Base-by-base conservation (phyloP, 1,140 invertebrate species). In the Brachionus plicatilis region DNA sequence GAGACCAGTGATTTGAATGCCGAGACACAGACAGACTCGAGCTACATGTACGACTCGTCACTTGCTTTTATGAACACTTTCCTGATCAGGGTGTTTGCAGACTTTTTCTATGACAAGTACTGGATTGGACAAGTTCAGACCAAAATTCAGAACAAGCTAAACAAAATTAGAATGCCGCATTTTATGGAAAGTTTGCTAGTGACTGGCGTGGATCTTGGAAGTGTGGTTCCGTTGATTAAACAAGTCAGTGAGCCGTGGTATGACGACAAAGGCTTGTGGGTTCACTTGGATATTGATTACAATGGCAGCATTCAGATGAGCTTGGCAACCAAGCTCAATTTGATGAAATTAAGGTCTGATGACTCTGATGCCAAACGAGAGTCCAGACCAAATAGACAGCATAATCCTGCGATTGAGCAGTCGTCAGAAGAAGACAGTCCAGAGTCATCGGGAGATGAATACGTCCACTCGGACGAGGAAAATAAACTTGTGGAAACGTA, bases 301-400 rank as follows among this genome's bases (percentile, higher is more conserved):
- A 93, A 94, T 86, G 97, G 97, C 43, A 92, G 93, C 72, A 92
- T 95, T 37, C 92, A 93, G 82, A 94, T 98, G 91, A 95, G 94
- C 1, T 92, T 99, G n/a, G 94, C 96, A 87, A 98, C 96, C 0
- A 96, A 97, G 88, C 90, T 98, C 24, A 79, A 99, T 91, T 90
- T 99, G 47, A 93, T 98, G 92, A 96, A 95, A 87, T 90, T 98
- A 8, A 91, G 91, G 37, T 14, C 29, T 56, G n/a, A 47, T 45
- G 20, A 43, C 14, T n/a, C 33, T 1, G 27, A 27, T 41, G 1
- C 12, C n/a, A 45, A 2, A 14, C 37, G 20, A 14, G 14, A 50
- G 53, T 11, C 20, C 5, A 33, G 27, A 5, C 56, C 27, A 14
- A 8, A 76, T 41, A 37, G 45, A 17, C 68, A 85, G 14, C n/a